Conservation (phyloP, 2,888 invertebrate species). For the Eristalis pertinax region DNA sequence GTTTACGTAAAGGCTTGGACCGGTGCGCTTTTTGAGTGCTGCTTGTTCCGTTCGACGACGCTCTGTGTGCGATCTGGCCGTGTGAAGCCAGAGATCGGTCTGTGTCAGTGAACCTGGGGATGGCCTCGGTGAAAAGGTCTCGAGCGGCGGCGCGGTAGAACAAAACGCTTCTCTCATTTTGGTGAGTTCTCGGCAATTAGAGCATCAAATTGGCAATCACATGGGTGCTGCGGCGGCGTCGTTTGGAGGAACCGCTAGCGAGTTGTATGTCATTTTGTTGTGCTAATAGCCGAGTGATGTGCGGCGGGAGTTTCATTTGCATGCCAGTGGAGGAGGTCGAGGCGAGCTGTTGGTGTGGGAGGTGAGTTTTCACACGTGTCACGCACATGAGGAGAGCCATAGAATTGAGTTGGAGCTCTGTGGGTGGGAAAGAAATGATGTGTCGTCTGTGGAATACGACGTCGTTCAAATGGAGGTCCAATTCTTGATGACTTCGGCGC, state of each 20-base stretch:
- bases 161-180: not conserved
- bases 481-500: too few relatives aligned
- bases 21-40: not conserved
- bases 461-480: too few relatives aligned
- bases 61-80: slow-evolving; percentile 6
- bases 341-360: not conserved
- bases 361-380: not conserved
- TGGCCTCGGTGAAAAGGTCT: slow-evolving; percentile 10
- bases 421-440: not conserved
- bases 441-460: not conserved
- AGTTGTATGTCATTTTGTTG: not conserved
- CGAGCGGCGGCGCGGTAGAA: not conserved
- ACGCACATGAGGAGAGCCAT: not conserved
- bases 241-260: not conserved
- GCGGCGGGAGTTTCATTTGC: not conserved
- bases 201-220: slow-evolving; percentile 37
- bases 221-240: not conserved
- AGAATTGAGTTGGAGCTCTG: not conserved
- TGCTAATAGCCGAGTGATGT: not conserved
- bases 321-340: not conserved
- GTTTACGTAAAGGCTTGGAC: slow-evolving; percentile 23
- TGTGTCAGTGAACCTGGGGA: slow-evolving; percentile 48
- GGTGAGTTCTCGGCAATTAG: slow-evolving; percentile 35
- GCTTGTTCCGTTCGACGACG: not conserved
- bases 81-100: slow-evolving; percentile 14